These are phyloP conservation scores for Deilephila porcellus DNA, from an alignment of 2,888 invertebrate genomes.

Conservation along the genomic window DNA sequence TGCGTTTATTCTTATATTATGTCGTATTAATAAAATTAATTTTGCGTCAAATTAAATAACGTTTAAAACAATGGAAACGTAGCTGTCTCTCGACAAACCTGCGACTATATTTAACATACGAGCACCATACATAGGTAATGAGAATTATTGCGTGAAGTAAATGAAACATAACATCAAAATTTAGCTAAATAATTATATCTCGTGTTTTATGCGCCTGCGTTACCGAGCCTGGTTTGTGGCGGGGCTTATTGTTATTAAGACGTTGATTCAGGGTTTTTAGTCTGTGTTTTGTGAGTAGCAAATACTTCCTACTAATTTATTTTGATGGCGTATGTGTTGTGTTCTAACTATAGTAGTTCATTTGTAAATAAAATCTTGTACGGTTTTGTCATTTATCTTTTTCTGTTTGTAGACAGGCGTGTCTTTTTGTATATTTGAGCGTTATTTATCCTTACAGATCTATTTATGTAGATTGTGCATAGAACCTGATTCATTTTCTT, in stretches of 20 bases:
- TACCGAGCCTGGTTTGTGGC: background rate
- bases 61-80: slow-evolving; percentile 51
- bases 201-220: background rate
- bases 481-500: no score
- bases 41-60: background rate
- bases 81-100: slow-evolving; percentile 50
- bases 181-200: background rate
- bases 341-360: no score
- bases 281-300: background rate
- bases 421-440: no score
- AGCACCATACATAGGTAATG: slow-evolving; percentile 47
- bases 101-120: slow-evolving; percentile 50
- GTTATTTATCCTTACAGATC: no score
- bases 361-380: no score
- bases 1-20: no score
- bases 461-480: no score
- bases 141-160: slow-evolving; percentile 59
- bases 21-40: background rate
- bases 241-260: background rate
- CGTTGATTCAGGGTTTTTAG: background rate
- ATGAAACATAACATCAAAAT: slow-evolving; percentile 34
- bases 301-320: no score
- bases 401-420: no score
- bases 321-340: no score
- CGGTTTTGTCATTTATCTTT: no score